Evolutionary conservation across 1,140 invertebrate genomes (phyloP).

Genomic region (Eurosta solidaginis): DNA sequence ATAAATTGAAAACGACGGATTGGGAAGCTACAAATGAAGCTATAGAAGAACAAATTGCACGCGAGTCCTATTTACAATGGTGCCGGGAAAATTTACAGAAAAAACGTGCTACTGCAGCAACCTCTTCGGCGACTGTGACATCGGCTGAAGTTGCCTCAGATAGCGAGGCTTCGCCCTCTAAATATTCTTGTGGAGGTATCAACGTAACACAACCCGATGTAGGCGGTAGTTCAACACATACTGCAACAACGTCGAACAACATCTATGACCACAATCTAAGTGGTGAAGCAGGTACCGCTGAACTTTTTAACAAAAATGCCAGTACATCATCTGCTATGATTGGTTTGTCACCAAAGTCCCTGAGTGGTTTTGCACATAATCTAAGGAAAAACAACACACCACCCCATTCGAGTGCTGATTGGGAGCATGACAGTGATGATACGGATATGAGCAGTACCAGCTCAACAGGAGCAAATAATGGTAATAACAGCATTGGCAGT

Average conservation of each 20-base stretch:
- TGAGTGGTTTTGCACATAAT: slow-evolving; percentile 46
- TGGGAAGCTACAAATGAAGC: slow-evolving; percentile 94
- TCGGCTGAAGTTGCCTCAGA: slow-evolving; percentile 48
- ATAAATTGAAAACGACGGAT: slow-evolving; percentile 89
- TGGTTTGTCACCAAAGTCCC: slow-evolving; percentile 44
- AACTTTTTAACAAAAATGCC: background rate
- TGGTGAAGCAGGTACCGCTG: background rate
- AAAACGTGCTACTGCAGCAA: slow-evolving; percentile 54
- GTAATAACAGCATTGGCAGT: slow-evolving; percentile 35
- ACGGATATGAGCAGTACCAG: slow-evolving; percentile 59
- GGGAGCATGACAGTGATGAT: slow-evolving; percentile 54
- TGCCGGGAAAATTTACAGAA: slow-evolving; percentile 74
- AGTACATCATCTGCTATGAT: background rate
- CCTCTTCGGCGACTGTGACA: slow-evolving; percentile 55
- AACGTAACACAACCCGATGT: background rate
- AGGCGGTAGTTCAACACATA: background rate
- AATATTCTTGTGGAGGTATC: slow-evolving; percentile 40
- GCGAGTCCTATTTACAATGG: slow-evolving; percentile 90
- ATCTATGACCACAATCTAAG: background rate
- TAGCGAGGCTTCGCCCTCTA: slow-evolving; percentile 53
- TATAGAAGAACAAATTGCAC: slow-evolving; percentile 86
- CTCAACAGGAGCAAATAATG: slow-evolving; percentile 47
- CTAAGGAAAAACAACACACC: slow-evolving; percentile 35
- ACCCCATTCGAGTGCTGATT: slow-evolving; percentile 33
- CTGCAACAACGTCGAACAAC: background rate